A percentile compares a stretch with the other conserved stretches of the same genome.
These are phyloP conservation scores for Drosophila testacea DNA, from an alignment of 2,888 invertebrate species.

Conservation along the genomic window DNA sequence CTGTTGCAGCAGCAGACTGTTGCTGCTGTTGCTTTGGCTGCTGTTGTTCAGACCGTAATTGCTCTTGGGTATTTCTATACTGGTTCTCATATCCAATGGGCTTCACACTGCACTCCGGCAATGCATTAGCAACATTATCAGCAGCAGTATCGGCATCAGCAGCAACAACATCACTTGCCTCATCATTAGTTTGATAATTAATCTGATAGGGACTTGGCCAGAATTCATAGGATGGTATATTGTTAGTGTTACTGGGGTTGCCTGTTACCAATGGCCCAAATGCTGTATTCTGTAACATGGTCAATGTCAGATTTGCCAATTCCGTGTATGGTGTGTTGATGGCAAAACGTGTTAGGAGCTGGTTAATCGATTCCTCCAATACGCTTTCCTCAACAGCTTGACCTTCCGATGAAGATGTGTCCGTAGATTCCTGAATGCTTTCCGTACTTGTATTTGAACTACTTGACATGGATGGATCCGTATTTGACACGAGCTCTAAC, in stretches of 20 bases:
- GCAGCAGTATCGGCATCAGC: neutral
- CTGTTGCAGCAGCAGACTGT: neutral
- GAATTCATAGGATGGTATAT: conserved; percentile 27
- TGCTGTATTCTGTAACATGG: conserved; percentile 35
- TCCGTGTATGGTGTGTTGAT: conserved; percentile 33
- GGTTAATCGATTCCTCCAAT: conserved; percentile 20
- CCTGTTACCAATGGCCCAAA: conserved; percentile 31
- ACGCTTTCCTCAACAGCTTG: neutral
- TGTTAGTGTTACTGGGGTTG: conserved; percentile 19
- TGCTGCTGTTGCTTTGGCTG: neutral
- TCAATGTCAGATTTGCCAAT: conserved; percentile 23
- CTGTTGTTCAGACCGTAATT: neutral
- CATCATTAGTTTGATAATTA: neutral
- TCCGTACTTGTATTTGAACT: neutral
- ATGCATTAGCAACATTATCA: neutral
- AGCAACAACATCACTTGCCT: neutral
- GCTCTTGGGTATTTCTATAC: conserved; percentile 1
- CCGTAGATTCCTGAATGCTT: neutral
- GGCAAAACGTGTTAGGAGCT: conserved; percentile 24
- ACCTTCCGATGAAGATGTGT: neutral
- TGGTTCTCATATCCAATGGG: conserved; percentile 54
- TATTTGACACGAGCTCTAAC: neutral
- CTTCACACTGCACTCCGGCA: conserved; percentile 16
- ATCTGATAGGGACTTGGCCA: conserved; percentile 45
- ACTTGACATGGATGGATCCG: conserved; percentile 2